Evolutionary conservation across 2,888 invertebrate genomes (phyloP), one percentile per base, ranked within the genome.

Genomic region (Leucania comma): DNA sequence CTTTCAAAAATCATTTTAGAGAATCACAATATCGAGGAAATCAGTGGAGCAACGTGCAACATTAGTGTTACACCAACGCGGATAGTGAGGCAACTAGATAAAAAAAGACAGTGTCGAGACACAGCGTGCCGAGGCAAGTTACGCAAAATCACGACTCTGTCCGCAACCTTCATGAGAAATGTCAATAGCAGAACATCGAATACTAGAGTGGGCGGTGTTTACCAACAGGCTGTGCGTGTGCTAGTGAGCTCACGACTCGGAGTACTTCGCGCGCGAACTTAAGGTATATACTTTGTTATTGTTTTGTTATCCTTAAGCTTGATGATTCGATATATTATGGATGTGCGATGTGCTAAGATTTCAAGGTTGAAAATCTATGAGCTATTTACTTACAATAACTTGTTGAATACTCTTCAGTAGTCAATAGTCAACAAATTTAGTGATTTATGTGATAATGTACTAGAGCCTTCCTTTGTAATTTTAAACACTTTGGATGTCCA

Each of bases 121-220:
- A 84, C 85, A 87, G 83, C 86, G 85, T 90, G 91, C 88, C 91
- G 90, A 88, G 90, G 90, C 89, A 87, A 91, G 92, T 95, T 94
- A 94, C 94, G 94, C 95, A 94, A 95, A 95, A 95, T 93, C 94
- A 94, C 94, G 94, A 94, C 93, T 89, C 90, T 75, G 78, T 75
- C 82, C 85, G 90, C 92, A 93, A 92, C 95, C 95, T 95, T 95
- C 94, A 90, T 89, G 89, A 90, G 92, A 93, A 95, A 95, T 95
- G 95, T 95, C 95, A 95, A 95, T 94, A 95, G 91, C 92, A 88
- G 88, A 89, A 90, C 92, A 90, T 90, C 90, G 90, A 89, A 88
- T 87, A 85, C 78, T 80, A 76, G 75, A 81, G 77, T 90, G 86
- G 90, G 90, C 88, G 87, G 88, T 90, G 87, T 89, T 89, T 88